phyloP scores from a whole-genome alignment of 2,888 invertebrate species.

The Branchellion lobata region DNA sequence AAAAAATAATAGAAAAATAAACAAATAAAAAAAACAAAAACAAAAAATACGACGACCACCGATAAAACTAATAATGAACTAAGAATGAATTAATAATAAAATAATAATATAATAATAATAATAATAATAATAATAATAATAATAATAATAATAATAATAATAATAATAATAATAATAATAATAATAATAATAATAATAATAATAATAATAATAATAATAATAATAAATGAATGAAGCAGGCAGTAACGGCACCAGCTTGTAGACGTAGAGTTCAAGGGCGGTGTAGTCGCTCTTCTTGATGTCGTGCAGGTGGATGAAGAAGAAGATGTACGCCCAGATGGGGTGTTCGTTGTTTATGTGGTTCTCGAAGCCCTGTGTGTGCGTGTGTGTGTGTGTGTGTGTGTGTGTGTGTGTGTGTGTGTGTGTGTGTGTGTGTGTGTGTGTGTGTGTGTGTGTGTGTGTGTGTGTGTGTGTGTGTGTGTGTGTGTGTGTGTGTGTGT shows the following conservation, averaged over 20 bases:
- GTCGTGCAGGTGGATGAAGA: slow-evolving; percentile 63
- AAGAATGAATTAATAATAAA: too few relatives aligned
- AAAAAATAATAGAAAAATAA: too few relatives aligned
- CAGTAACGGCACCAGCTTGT: slow-evolving; percentile 57
- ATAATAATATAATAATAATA: too few relatives aligned
- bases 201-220: too few relatives aligned
- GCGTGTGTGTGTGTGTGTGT: neutral
- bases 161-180: too few relatives aligned
- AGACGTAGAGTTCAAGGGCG: slow-evolving; percentile 61
- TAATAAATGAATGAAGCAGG: too few relatives aligned
- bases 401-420: slow-evolving; percentile 23
- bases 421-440: slow-evolving; percentile 9
- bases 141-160: neutral
- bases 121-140: neutral
- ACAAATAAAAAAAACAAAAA: too few relatives aligned
- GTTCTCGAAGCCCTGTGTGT: slow-evolving; percentile 60
- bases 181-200: too few relatives aligned
- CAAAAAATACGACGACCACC: too few relatives aligned
- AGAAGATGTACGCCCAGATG: slow-evolving; percentile 63
- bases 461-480: slow-evolving; percentile 4
- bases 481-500: neutral
- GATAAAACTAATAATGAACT: too few relatives aligned
- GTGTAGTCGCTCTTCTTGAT: slow-evolving; percentile 63
- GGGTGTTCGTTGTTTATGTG: slow-evolving; percentile 62
- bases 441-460: neutral